These are phyloP conservation scores for Hydrolagus affinis DNA, from an alignment of 2,113 vertebrate genomes.

Conservation along the genomic window DNA sequence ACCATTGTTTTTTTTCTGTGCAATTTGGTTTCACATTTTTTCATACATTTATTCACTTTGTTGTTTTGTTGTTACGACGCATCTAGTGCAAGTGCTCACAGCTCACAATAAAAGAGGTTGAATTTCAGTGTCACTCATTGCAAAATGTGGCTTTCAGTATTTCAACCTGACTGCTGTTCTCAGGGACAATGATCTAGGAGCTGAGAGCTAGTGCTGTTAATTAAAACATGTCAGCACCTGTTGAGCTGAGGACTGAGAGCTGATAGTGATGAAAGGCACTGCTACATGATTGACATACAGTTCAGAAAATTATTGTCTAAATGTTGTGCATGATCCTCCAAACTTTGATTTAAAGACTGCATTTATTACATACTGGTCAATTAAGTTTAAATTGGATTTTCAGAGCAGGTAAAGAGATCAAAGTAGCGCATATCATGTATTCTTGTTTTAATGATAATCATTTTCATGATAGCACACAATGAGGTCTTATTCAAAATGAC, in stretches of 20 bases:
- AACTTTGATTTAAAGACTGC: not conserved
- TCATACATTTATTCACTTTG: constrained; percentile 21
- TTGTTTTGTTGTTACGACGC: not conserved
- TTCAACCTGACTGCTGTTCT: not conserved
- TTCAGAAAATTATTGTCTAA: not conserved
- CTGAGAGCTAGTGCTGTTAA: not conserved
- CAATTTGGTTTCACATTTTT: constrained; percentile 3
- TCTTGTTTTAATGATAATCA: not conserved
- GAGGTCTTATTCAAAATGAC: not conserved
- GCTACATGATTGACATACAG: too few relatives aligned
- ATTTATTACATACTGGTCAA: not conserved
- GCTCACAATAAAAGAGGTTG: not conserved
- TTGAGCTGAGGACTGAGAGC: not conserved
- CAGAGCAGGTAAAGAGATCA: not conserved
- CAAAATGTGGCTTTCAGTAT: not conserved
- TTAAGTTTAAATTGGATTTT: not conserved
- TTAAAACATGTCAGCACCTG: not conserved
- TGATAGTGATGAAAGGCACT: not conserved
- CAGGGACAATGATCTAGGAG: constrained; percentile 8
- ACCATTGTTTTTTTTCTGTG: not conserved
- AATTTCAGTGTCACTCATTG: constrained; percentile 6
- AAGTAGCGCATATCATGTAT: not conserved
- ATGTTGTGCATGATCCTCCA: not conserved
- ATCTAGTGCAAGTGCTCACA: not conserved
- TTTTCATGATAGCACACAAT: not conserved